Evolutionary conservation across 1,140 invertebrate genomes (phyloP).

Genomic region (Kradibia gibbosae): DNA sequence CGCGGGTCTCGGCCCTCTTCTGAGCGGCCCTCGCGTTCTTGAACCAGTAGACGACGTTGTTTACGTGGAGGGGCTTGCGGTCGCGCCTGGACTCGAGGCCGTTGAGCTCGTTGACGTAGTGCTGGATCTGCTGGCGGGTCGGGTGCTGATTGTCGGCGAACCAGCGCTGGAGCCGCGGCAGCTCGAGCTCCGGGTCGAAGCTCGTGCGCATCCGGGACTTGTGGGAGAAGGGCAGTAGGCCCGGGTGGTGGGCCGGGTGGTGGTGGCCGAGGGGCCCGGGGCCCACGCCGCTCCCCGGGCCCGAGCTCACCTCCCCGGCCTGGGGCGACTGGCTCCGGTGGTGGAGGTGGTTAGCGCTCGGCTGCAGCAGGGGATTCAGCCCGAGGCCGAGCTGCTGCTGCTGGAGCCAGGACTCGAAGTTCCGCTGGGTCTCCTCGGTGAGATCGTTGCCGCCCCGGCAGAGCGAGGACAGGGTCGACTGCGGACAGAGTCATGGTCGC

Average conservation of each 20-base stretch:
- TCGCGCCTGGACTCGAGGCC: conserved; percentile 91
- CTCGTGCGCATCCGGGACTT: conserved; percentile 93
- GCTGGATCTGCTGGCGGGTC: conserved; percentile 92
- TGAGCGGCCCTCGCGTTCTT: conserved; percentile 97
- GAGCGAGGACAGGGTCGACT: conserved; percentile 84
- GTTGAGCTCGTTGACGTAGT: conserved; percentile 95
- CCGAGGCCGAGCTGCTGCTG: conserved; percentile 75
- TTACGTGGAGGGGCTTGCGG: conserved; percentile 93
- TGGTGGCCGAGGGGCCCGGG: neutral
- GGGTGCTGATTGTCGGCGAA: conserved; percentile 97
- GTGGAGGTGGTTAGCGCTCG: conserved; percentile 61
- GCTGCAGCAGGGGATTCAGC: conserved; percentile 72
- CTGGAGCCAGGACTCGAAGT: conserved; percentile 79
- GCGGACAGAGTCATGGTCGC: conserved; percentile 56
- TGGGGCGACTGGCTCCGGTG: conserved; percentile 58
- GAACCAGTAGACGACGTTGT: conserved; percentile 99
- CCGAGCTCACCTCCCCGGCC: conserved; percentile 58
- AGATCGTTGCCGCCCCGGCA: conserved; percentile 82
- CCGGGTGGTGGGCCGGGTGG: conserved; percentile 77
- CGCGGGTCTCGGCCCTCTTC: conserved; percentile 86
- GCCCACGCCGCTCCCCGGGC: neutral
- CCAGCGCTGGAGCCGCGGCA: conserved; percentile 95
- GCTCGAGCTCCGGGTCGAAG: conserved; percentile 95
- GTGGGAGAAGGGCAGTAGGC: conserved; percentile 84
- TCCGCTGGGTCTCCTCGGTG: conserved; percentile 82